Evolutionary conservation across 2,113 vertebrate species (phyloP).

Genomic region (Pygathrix nemaeus): DNA sequence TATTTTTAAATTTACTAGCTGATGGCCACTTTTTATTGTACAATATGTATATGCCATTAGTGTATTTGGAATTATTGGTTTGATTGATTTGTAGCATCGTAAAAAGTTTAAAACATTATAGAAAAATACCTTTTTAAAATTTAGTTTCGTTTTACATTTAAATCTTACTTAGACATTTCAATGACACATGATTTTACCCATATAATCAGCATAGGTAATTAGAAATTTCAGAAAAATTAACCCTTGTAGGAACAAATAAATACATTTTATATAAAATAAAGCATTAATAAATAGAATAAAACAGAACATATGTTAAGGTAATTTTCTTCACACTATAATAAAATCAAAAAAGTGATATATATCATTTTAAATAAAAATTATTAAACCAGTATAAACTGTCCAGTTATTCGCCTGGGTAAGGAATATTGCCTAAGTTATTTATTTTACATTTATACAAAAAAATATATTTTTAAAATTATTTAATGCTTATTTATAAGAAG

Average conservation of each 20-base stretch:
- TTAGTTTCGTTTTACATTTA: neutral
- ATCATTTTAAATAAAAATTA: slow-evolving; percentile 19
- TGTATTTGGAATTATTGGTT: neutral
- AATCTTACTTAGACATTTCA: neutral
- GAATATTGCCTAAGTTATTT: neutral
- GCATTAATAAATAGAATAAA: neutral
- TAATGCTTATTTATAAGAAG: neutral
- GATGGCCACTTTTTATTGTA: neutral
- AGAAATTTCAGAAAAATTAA: neutral
- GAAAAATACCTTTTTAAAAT: neutral
- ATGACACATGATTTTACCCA: neutral
- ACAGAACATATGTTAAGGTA: neutral
- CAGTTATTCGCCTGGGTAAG: neutral
- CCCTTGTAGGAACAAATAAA: neutral
- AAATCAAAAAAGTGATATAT: neutral
- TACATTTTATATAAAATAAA: neutral
- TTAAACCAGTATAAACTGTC: neutral
- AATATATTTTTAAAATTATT: neutral
- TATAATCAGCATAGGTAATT: neutral
- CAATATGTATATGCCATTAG: neutral
- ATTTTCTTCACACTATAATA: neutral
- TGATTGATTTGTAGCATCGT: neutral
- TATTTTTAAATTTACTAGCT: neutral
- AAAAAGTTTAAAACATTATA: slow-evolving; percentile 19
- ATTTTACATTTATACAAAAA: neutral